phyloP scores from a whole-genome alignment of 2,888 invertebrate species.

The Caenorhabditis becei region DNA sequence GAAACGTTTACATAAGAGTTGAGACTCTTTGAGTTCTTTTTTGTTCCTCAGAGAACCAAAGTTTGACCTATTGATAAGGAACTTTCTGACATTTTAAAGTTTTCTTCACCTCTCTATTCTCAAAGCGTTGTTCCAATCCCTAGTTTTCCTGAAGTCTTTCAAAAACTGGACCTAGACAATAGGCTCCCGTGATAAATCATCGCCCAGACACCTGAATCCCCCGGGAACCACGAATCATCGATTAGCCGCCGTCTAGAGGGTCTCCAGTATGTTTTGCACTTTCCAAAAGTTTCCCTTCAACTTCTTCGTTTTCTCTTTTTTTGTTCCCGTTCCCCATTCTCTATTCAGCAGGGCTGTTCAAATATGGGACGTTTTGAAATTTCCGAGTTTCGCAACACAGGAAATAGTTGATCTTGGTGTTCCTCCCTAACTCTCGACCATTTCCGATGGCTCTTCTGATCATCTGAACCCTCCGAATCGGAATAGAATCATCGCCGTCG shows the following conservation, averaged over 20 bases:
- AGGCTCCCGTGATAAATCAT: slow-evolving; percentile 5
- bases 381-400: slow-evolving; percentile 13
- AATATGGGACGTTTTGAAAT: not conserved
- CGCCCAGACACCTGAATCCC: slow-evolving; percentile 13
- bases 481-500: slow-evolving; percentile 17
- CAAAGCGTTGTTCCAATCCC: too few species aligned
- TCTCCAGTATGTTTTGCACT: not conserved
- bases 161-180: too few species aligned
- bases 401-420: slow-evolving; percentile 5
- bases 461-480: slow-evolving; percentile 5
- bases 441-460: not conserved
- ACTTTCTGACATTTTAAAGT: too few species aligned
- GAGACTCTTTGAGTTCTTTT: too few species aligned
- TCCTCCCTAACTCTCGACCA: not conserved
- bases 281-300: not conserved
- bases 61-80: too few species aligned
- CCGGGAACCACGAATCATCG: not conserved
- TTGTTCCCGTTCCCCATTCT: not conserved
- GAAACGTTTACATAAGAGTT: too few species aligned
- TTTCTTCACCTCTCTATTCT: too few species aligned
- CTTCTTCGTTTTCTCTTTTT: not conserved
- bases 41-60: too few species aligned
- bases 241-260: slow-evolving; percentile 4
- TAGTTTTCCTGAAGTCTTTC: too few species aligned
- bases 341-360: not conserved